Evolutionary conservation across 2,888 invertebrate genomes (phyloP), one percentile per base, ranked within the genome.

Genomic region (Coenonympha glycerion): DNA sequence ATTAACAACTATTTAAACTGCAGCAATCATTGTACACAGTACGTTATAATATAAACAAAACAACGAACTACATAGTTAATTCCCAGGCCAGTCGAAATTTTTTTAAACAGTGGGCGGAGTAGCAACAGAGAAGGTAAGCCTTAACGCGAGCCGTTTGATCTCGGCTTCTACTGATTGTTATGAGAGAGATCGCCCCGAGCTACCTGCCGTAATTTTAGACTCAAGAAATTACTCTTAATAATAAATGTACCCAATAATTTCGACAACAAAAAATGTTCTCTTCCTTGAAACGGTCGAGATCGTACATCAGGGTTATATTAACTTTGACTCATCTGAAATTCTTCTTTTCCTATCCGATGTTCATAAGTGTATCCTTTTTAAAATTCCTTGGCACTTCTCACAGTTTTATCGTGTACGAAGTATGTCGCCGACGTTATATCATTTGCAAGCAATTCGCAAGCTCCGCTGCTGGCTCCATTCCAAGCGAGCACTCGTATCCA

Each of bases 181-280:
- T 61, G 53, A 62, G 66, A 64, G 68, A 58, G 64, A 66, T 66
- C 66, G 82, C 85, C 84, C 69, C 75, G 66, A 84, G 86, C 86
- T 86, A 86, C 86, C 86, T 84, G 85, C 81, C 67, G 75, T 84
- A 82, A 86, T 86, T 84, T 83, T 70, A 79, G 76, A 73, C 67
- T 68, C 74, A 67, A 81, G 73, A 81, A 85, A 85, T 87, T 85
- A 81, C 82, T 83, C 80, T 78, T 83, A 85, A 86, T 85, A 85
- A 84, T 76, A 76, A 81, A 82, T 77, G 78, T 73, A 77, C 74
- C 79, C 76, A 77, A 76, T 80, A 76, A 86, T 84, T 83, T 85
- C 64, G 59, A 63, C 65, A 60, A 62, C 65, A 71, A 74, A 76
- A 75, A 74, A 65, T 67, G 16, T 33, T 60, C 66, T 60, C 67